Base-by-base conservation (phyloP, 2,113 vertebrate genomes). In the Austrofundulus limnaeus region DNA sequence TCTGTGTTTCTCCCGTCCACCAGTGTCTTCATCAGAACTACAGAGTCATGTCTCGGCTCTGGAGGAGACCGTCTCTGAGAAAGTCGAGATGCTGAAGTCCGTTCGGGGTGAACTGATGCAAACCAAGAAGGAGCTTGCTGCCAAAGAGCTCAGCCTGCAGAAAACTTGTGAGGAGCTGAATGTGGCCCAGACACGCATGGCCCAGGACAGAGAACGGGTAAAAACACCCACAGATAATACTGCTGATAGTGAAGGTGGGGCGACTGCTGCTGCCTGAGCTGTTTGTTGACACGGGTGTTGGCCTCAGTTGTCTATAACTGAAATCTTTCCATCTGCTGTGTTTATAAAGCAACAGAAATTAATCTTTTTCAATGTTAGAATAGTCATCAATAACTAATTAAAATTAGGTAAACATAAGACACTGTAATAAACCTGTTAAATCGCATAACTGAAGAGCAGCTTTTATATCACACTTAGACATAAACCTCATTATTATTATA, bases 161-260 rank as follows among this genome's bases (percentile, higher is more conserved):
- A 90, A 59, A 78, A 56, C 72, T 25, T 69, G 65, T 1, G 81
- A 87, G 1, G 85, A 92, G 58, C 84, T 93, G 23, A 78, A 61
- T 45, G 47, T 76, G 62, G 81, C 82, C 2, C 88, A 84, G 10
- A 78, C 85, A 13, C 85, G 85, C 21, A 81, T 84, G 1, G 63
- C 85, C 31, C 89, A 92, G 72, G 88, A 92, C 59, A 85, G 61
- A 11, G 85, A 90, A 51, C 81, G 85, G 89, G 92, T 92, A 87
- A 81, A 25, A 53, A 43, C 51, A 47, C 21, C 24, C 41, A 45
- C 45, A 37, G 23, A 34, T 34, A 34, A 34, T 9, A 34, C 21
- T 24, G 14, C 14, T 21, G 15, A 37, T 52, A 16, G 12, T 37
- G n/a, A 31, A 59, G 21, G 48, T 65, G 38, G 15, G 45, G 14